These are phyloP conservation scores for Euplagia quadripunctaria DNA, from an alignment of 2,888 invertebrate species.

Conservation along the genomic window DNA sequence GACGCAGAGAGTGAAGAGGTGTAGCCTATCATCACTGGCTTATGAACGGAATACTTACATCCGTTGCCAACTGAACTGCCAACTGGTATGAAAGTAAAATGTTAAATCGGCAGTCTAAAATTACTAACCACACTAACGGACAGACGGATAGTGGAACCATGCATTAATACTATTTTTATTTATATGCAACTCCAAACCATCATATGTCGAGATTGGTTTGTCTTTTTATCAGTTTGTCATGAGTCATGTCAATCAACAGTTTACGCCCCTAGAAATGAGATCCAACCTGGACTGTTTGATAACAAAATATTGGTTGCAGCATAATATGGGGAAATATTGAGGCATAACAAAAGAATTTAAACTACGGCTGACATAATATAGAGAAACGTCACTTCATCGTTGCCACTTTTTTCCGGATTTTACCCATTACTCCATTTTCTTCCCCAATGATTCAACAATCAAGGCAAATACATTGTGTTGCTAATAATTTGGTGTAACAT, in stretches of 20 bases:
- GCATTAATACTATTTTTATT: not conserved
- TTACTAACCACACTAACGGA: too few species aligned
- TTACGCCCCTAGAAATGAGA: constrained; percentile 50
- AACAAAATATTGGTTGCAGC: constrained; percentile 5
- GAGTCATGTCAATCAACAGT: constrained; percentile 28
- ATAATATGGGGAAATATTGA: not conserved
- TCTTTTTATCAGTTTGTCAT: constrained; percentile 7
- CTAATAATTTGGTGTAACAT: not conserved
- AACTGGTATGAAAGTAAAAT: not conserved
- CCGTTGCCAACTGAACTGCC: not conserved
- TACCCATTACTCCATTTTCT: not conserved
- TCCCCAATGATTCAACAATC: not conserved
- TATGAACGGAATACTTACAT: not conserved
- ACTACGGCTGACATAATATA: not conserved
- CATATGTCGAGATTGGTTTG: not conserved
- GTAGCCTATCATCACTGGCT: not conserved
- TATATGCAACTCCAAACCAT: not conserved
- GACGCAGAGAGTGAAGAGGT: not conserved
- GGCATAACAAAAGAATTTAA: not conserved
- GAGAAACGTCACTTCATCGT: not conserved
- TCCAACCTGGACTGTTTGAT: constrained; percentile 27
- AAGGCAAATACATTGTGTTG: not conserved
- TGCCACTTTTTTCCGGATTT: not conserved
- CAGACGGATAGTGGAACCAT: too few species aligned
- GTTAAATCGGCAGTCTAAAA: too few species aligned